A percentile compares a stretch with the other conserved stretches of the same genome.
Conservation (phyloP, 2,797 vertebrate genomes). For the Tachyglossus aculeatus region DNA sequence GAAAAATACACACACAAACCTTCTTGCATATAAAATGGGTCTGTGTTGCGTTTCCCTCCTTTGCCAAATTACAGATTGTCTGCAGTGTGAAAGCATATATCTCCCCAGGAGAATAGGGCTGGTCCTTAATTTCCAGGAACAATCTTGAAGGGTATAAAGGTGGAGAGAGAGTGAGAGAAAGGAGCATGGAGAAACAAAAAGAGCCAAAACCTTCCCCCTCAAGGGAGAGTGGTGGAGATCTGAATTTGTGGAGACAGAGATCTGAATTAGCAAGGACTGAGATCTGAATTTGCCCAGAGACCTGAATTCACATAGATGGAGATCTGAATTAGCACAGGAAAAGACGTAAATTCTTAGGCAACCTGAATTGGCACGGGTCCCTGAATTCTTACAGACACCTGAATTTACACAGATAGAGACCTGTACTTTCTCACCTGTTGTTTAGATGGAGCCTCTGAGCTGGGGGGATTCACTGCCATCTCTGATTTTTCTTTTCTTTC, state of each 20-base stretch:
- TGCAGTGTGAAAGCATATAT: constrained; percentile 47
- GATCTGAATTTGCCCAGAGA: neutral
- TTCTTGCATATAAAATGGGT: constrained; percentile 54
- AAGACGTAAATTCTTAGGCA: too few relatives aligned
- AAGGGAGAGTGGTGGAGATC: neutral
- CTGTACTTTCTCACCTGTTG: neutral
- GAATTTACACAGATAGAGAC: too few relatives aligned
- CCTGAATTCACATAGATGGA: too few relatives aligned
- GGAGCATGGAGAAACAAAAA: too few relatives aligned
- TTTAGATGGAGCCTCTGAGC: neutral
- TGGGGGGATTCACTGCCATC: neutral
- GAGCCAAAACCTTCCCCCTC: neutral
- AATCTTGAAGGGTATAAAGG: constrained; percentile 25
- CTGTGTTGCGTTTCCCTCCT: constrained; percentile 47
- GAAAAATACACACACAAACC: neutral
- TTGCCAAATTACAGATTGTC: constrained; percentile 47
- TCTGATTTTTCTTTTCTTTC: constrained; percentile 18
- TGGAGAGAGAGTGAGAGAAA: constrained; percentile 19
- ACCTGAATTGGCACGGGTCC: neutral
- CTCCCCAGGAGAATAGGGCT: constrained; percentile 30
- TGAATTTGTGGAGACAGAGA: constrained; percentile 7
- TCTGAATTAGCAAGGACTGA: neutral
- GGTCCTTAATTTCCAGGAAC: too few relatives aligned
- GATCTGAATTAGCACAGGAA: too few relatives aligned
- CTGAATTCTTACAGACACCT: too few relatives aligned